Base-by-base conservation (phyloP, 2,113 vertebrate species). In the Phyllostomus hastatus region DNA sequence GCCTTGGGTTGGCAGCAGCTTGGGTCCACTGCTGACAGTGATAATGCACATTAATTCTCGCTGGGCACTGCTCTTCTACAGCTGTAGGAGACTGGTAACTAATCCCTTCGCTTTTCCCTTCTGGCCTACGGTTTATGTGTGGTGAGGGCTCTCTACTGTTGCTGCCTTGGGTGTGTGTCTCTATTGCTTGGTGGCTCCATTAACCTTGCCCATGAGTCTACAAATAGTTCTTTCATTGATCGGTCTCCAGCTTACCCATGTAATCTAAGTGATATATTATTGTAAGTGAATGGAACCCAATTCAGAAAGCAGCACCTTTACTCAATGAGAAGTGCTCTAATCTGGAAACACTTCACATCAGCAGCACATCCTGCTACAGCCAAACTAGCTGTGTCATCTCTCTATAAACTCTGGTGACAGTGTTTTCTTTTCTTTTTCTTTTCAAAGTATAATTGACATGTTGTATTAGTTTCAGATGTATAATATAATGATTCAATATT, bases 111-210 rank as follows among this genome's bases (percentile, higher is more conserved):
- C 0, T 75, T 20, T 43, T 15, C 41, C n/a, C 41, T 16, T 82
- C 33, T 19, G 5, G 14, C 1, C 15, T 43, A 0, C 3, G 0
- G 26, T 0, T 12, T 46, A 0, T 3, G 0, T 52, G 52, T 31
- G 16, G 17, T 33, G 19, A 90, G 33, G 17, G 28, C 22, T 87
- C 80, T 66, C 35, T 14, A 14, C 5, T 19, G 12, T 41, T 78
- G 50, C 52, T 67, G 41, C 22, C 61, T 43, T 66, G 28, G 43
- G 41, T 52, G 14, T 8, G 41, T 10, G 41, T 82, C 38, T 50
- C 52, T 2, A 8, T n/a, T 59, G 31, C 43, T 64, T 72, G 61
- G 75, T 26, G 72, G 11, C 26, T 91, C 22, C 66, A 64, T 89
- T 50, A 46, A 64, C 19, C 10, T 66, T 24, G 50, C 35, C 38